Evolutionary conservation across 2,888 invertebrate species (phyloP).

Genomic region (Brassicogethes aeneus): DNA sequence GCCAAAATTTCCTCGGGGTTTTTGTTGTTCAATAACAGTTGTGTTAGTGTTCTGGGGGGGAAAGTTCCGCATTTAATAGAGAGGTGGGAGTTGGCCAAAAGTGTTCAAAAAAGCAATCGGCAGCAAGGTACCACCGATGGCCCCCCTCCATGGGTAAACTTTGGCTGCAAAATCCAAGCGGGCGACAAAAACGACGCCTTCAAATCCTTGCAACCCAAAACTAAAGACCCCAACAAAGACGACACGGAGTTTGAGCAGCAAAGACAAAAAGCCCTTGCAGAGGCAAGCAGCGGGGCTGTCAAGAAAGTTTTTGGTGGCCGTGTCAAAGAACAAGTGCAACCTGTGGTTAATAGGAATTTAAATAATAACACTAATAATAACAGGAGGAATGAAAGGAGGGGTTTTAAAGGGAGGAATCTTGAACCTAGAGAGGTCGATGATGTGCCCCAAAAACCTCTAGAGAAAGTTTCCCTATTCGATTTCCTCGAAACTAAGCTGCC

Average conservation of each 20-base stretch:
- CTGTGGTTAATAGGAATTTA: conserved; percentile 7
- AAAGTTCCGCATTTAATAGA: conserved; percentile 73
- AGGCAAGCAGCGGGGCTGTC: conserved; percentile 55
- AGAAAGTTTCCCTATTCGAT: conserved; percentile 72
- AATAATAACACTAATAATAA: conserved; percentile 6
- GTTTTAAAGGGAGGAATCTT: not conserved
- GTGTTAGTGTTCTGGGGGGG: conserved; percentile 73
- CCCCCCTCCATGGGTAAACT: conserved; percentile 87
- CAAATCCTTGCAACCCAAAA: conserved; percentile 55
- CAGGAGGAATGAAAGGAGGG: conserved; percentile 2
- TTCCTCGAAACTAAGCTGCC: conserved; percentile 75
- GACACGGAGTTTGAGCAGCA: conserved; percentile 84
- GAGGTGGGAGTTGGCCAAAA: conserved; percentile 70
- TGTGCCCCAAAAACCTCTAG: conserved; percentile 61
- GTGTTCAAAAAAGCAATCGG: conserved; percentile 25
- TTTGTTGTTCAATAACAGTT: conserved; percentile 58
- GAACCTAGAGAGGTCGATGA: conserved; percentile 40
- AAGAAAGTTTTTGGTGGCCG: conserved; percentile 49
- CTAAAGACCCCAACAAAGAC: conserved; percentile 51
- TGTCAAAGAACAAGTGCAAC: conserved; percentile 35
- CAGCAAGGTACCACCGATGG: conserved; percentile 54
- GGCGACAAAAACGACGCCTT: conserved; percentile 53
- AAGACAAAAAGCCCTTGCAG: conserved; percentile 81
- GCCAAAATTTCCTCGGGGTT: conserved; percentile 55
- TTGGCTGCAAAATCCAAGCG: conserved; percentile 67